Percentiles rank a stretch among this genome's conserved stretches.
Evolutionary conservation across 2,888 invertebrate species (phyloP).

Genomic region (Galeruca laticollis): DNA sequence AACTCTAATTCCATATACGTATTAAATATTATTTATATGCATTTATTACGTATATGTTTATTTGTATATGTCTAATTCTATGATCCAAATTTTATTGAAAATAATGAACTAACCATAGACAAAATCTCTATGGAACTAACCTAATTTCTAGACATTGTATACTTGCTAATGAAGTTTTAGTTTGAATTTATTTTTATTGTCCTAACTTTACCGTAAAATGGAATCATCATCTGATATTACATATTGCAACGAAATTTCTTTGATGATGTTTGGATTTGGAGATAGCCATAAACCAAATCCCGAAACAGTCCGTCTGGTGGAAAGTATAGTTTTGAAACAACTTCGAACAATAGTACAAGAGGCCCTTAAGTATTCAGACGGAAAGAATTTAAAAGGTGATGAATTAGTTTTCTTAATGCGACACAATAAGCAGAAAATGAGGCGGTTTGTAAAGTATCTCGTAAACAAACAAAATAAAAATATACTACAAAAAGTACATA

Average conservation of each 20-base stretch:
- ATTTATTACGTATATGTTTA: too few relatives aligned
- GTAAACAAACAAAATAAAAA: conserved; percentile 70
- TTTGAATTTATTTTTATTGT: too few relatives aligned
- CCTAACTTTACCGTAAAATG: conserved; percentile 36
- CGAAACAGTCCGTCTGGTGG: conserved; percentile 86
- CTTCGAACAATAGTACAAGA: conserved; percentile 82
- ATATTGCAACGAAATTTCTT: conserved; percentile 79
- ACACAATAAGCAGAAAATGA: conserved; percentile 82
- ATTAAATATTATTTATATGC: too few relatives aligned
- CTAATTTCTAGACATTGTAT: too few relatives aligned
- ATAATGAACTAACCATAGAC: too few relatives aligned
- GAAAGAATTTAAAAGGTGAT: conserved; percentile 68
- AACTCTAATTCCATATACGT: too few relatives aligned
- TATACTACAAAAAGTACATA: conserved; percentile 61
- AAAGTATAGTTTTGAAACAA: conserved; percentile 86
- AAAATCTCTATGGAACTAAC: too few relatives aligned
- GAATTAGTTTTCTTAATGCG: conserved; percentile 86
- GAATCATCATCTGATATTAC: conserved; percentile 59
- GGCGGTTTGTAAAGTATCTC: conserved; percentile 81
- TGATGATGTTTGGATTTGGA: conserved; percentile 95
- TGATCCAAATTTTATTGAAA: too few relatives aligned
- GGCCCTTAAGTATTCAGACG: conserved; percentile 76
- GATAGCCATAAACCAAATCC: conserved; percentile 85
- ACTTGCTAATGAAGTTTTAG: too few relatives aligned
- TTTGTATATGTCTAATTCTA: too few relatives aligned